Evolutionary conservation across 2,113 vertebrate species (phyloP).

Genomic region (Scomber scombrus): DNA sequence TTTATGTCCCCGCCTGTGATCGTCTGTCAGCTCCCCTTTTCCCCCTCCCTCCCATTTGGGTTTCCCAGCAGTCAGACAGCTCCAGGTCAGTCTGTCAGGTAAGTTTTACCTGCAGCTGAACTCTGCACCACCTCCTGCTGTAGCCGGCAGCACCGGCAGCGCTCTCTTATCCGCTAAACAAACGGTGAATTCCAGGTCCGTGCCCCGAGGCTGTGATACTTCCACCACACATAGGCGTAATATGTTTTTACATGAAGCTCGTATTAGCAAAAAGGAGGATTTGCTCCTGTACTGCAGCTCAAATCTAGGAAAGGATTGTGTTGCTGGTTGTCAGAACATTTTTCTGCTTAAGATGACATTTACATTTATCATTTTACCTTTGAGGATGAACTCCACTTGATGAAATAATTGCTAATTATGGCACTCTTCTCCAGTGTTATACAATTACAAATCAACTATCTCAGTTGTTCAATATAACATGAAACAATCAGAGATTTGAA

Average conservation of each 20-base stretch:
- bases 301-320: constrained; percentile 54
- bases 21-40: constrained; percentile 63
- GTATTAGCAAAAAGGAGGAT: constrained; percentile 56
- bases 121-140: constrained; percentile 78
- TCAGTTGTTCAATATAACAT: neutral
- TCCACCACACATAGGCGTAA: constrained; percentile 70
- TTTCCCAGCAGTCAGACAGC: constrained; percentile 73
- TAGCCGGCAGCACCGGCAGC: constrained; percentile 63
- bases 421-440: constrained; percentile 1
- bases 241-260: constrained; percentile 80
- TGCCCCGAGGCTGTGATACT: constrained; percentile 74
- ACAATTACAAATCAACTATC: neutral
- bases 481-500: neutral
- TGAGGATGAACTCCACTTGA: neutral
- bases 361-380: neutral
- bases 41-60: constrained; percentile 6
- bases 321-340: constrained; percentile 40
- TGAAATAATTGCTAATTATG: neutral
- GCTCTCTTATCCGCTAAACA: constrained; percentile 75
- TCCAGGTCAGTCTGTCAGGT: constrained; percentile 79
- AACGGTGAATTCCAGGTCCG: constrained; percentile 80
- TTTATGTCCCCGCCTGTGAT: constrained; percentile 76
- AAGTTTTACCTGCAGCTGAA: constrained; percentile 83
- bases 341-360: neutral
- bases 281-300: constrained; percentile 51